Evolutionary conservation across 2,888 invertebrate genomes (phyloP).

Genomic region (Acleris laterana): DNA sequence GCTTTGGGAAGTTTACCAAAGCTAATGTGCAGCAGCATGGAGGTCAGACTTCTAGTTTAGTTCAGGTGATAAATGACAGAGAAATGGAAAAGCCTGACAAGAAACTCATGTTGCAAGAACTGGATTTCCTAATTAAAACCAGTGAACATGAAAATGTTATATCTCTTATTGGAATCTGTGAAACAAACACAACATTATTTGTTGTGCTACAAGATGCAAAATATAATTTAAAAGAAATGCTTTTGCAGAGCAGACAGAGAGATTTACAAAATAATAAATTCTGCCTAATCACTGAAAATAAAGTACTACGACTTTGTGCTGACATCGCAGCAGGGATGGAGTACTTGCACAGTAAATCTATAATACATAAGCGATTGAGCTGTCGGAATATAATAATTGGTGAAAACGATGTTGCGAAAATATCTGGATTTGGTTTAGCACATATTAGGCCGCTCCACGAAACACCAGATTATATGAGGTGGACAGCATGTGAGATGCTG

Average conservation of each 20-base stretch:
- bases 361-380: slow-evolving; percentile 89
- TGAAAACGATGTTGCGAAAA: slow-evolving; percentile 87
- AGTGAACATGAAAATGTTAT: slow-evolving; percentile 89
- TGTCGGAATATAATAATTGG: slow-evolving; percentile 89
- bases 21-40: slow-evolving; percentile 88
- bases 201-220: slow-evolving; percentile 89
- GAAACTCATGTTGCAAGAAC: slow-evolving; percentile 86
- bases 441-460: slow-evolving; percentile 86
- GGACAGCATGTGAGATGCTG: slow-evolving; percentile 92
- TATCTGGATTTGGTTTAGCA: slow-evolving; percentile 90
- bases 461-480: slow-evolving; percentile 89
- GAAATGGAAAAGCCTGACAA: slow-evolving; percentile 81
- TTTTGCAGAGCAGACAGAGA: slow-evolving; percentile 85
- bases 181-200: slow-evolving; percentile 89
- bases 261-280: slow-evolving; percentile 82
- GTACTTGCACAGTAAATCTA: slow-evolving; percentile 87
- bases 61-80: slow-evolving; percentile 87
- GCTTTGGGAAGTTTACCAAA: slow-evolving; percentile 90
- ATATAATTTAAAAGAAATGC: slow-evolving; percentile 87
- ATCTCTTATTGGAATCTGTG: slow-evolving; percentile 91
- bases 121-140: slow-evolving; percentile 88
- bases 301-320: slow-evolving; percentile 86
- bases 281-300: slow-evolving; percentile 85
- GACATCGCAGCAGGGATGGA: slow-evolving; percentile 90
- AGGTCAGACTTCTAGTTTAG: slow-evolving; percentile 77